Base-by-base conservation (phyloP, 2,113 vertebrate species). In the Corvus moneduloides region DNA sequence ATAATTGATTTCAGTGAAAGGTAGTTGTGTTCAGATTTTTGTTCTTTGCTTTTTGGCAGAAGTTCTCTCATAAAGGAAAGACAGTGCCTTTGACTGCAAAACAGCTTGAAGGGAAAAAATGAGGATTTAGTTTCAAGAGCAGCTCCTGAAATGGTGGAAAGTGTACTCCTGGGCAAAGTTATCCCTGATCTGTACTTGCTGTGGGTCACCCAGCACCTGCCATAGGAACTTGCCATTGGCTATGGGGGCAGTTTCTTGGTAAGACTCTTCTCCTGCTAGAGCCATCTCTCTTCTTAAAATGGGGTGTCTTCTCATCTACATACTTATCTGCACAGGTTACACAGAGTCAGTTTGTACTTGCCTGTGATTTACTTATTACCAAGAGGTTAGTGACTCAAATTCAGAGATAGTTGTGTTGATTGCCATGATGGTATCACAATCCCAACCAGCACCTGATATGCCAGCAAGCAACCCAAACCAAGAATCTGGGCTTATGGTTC, bases 381-480 rank as follows among this genome's bases (percentile, higher is more conserved):
- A 39, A 71, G 41, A 43, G 9, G 9, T 30, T 73, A 44, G 24
- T 21, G 59, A 14, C 56, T 51, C 1, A 2, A 55, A 41, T 39
- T 54, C 20, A 71, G 72, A 73, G 54, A 33, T 3, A 32, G 61
- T 54, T 61, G 39, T 64, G 22, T 90, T 61, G 41, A 49, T 30
- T 81, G n/a, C 35, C 30, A 1, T 62, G 52, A 43, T n/a, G 33
- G 21, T 56, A 33, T 32, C 20, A 21, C 55, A 49, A 33, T 39
- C 49, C 46, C 51, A 69, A 0, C 16, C 0, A 1, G 39, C 46
- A 30, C 26, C 30, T 55, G 66, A 22, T 27, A 27, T 2, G 11
- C 17, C 54, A 67, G 23, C 22, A 72, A 17, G 23, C 26, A 61
- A 58, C 10, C 17, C 68, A 73, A 90, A 46, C 24, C 22, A 28